Percentiles rank a stretch among this genome's conserved stretches.
phyloP scores from a whole-genome alignment of 2,113 vertebrate genomes.

The Pitta sordida region DNA sequence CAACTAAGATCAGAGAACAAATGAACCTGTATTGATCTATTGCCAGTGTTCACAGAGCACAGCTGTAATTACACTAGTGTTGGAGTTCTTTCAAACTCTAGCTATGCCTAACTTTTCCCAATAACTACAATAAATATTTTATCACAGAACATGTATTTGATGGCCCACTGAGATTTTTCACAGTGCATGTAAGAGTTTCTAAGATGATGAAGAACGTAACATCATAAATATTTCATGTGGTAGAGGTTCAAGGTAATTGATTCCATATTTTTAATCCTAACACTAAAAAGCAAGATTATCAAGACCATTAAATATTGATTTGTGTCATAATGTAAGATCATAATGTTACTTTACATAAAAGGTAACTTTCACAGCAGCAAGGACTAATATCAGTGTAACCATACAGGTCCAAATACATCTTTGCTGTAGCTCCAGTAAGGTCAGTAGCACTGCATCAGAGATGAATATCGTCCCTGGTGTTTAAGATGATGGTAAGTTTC shows the following conservation, averaged over 20 bases:
- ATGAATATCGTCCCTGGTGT: neutral
- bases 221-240: slow-evolving; percentile 89
- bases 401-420: neutral
- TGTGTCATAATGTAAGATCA: slow-evolving; percentile 75
- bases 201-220: slow-evolving; percentile 87
- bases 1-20: slow-evolving; percentile 78
- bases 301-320: slow-evolving; percentile 83
- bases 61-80: slow-evolving; percentile 87
- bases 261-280: slow-evolving; percentile 83
- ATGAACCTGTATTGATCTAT: slow-evolving; percentile 79
- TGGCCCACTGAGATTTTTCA: slow-evolving; percentile 91
- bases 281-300: slow-evolving; percentile 83
- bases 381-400: neutral
- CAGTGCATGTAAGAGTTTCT: slow-evolving; percentile 84
- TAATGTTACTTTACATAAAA: slow-evolving; percentile 72
- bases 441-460: neutral
- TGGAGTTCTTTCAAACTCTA: slow-evolving; percentile 89
- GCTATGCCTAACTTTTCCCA: slow-evolving; percentile 84
- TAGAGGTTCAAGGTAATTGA: slow-evolving; percentile 82
- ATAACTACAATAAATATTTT: slow-evolving; percentile 97
- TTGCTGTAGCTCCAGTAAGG: neutral
- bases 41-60: slow-evolving; percentile 70
- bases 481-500: slow-evolving; percentile 24
- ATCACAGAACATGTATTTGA: slow-evolving; percentile 94
- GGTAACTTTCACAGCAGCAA: slow-evolving; percentile 52